Base-by-base conservation (phyloP, 2,888 invertebrate genomes). In the Pardosa pseudoannulata region DNA sequence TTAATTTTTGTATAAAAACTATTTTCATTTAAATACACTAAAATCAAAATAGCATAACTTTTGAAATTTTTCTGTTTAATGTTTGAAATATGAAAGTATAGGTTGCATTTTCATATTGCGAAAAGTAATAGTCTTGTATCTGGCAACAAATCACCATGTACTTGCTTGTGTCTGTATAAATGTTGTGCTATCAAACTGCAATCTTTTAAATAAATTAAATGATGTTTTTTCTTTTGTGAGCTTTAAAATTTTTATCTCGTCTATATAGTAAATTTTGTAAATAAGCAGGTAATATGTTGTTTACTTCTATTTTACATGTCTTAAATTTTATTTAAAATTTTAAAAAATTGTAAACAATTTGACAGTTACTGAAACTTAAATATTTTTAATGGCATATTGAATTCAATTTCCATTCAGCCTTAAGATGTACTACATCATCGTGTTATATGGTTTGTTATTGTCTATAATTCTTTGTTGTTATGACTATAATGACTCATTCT, bases 131-230 rank as follows among this genome's bases (percentile, higher is more conserved):
- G 16, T 19, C 1, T 11, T 56, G 56, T 23, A 56, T 56, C 56
- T 56, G 56, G 56, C 56, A 56, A 56, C 56, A 56, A 56, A 56
- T n/a, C 56, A 16, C 5, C 11, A 56, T 56, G 56, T 56, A 56
- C 56, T 56, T 56, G 56, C 56, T 56, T 56, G 13, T 13, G 6
- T 11, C 56, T 56, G 56, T 56, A 5, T 56, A 23, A 56, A 56
- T 56, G 23, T 56, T 46, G 16, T 56, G 56, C 56, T 56, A 56
- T 56, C 56, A 56, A 56, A 6, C 56, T 56, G 56, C 23, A 56
- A 56, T 56, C 56, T 56, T 16, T 56, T 56, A 56, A 56, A 2
- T 56, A 56, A 56, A 23, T 56, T 23, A 56, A 56, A 56, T 56
- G 6, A 56, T 56, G 56, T 56, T 23, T 56, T n/a, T 56, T 56